phyloP scores from a whole-genome alignment of 37 sponge, comb jelly and placozoan genomes.

The Haliclona indistincta region DNA sequence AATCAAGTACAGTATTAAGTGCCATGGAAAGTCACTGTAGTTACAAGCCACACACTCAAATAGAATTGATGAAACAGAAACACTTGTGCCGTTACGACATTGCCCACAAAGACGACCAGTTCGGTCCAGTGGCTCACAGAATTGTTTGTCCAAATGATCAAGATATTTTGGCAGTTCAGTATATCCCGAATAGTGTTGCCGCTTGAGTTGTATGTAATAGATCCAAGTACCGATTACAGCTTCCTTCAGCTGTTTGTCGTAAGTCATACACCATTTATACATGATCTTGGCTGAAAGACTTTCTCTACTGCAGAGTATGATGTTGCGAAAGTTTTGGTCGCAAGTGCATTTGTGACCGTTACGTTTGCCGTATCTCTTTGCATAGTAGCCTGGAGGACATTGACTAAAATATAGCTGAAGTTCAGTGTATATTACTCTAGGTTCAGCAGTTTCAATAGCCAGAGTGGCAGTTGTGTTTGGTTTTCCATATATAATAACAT shows the following conservation, averaged over 20 bases:
- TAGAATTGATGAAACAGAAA: not conserved
- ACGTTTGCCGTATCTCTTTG: not conserved
- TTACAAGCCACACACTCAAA: not conserved
- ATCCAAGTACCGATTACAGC: not conserved
- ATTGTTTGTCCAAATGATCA: slow-evolving; percentile 13
- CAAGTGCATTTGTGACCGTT: not conserved
- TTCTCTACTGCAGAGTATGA: not conserved
- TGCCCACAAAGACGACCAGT: slow-evolving; percentile 42
- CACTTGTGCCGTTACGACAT: slow-evolving; percentile 8
- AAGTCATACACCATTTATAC: slow-evolving; percentile 2
- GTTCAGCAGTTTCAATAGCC: slow-evolving; percentile 35
- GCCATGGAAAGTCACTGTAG: not conserved
- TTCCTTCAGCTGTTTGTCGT: not conserved
- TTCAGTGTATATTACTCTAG: slow-evolving; percentile 43
- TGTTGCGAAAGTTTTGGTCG: not conserved
- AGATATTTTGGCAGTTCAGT: slow-evolving; percentile 11
- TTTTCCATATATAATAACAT: slow-evolving; percentile 20
- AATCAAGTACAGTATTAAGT: not conserved
- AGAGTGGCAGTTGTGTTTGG: slow-evolving; percentile 1
- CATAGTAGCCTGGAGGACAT: slow-evolving; percentile 60
- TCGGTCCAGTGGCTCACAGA: slow-evolving; percentile 22
- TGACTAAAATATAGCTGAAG: slow-evolving; percentile 15
- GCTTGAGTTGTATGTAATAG: not conserved
- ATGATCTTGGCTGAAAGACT: slow-evolving; percentile 4
- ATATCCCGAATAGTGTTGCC: not conserved